Base-by-base conservation (phyloP, 2,797 vertebrate genomes). In the Tachyglossus aculeatus region DNA sequence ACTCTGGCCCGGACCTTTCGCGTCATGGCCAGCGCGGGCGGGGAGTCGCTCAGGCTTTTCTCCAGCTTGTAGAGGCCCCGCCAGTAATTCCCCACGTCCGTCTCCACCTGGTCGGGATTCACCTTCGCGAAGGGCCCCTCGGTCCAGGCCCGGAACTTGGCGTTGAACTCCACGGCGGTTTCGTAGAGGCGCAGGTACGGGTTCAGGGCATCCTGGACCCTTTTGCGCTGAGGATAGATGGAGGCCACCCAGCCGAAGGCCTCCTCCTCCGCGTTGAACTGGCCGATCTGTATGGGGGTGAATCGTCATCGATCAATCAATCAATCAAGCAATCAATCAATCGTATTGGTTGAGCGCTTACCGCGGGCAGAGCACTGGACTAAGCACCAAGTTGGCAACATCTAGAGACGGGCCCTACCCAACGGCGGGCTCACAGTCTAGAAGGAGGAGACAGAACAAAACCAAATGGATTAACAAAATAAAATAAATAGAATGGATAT, bases 251-350 rank as follows among this genome's bases (percentile, higher is more conserved):
- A 97, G 48, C 91, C 91, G 40, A 89, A 97, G 6, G 94, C 91
- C 74, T 96, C 95, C 50, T 98, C 95, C 64, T 97, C 96, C 14
- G 78, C 74, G 85, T 96, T 97, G 60, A 97, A 92, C 43, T 92
- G 89, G 55, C 95, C 92, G 25, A 96, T 94, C 96, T 98, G 77
- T 43, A 74, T 57, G 74, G 19, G n/a, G n/a, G n/a, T n/a, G n/a
- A n/a, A n/a, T n/a, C n/a, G n/a, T n/a, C n/a, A n/a, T n/a, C n/a
- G n/a, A n/a, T n/a, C n/a, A n/a, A n/a, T n/a, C n/a, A n/a, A n/a
- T n/a, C n/a, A n/a, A n/a, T n/a, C n/a, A n/a, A n/a, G n/a, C n/a
- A n/a, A n/a, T n/a, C n/a, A n/a, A n/a, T n/a, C n/a, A n/a, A n/a
- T n/a, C n/a, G n/a, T n/a, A n/a, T n/a, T n/a, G n/a, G n/a, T n/a